Percentiles rank a stretch among this genome's conserved stretches.
Conservation (phyloP, 1,140 invertebrate species). For the Leguminivora glycinivorella region DNA sequence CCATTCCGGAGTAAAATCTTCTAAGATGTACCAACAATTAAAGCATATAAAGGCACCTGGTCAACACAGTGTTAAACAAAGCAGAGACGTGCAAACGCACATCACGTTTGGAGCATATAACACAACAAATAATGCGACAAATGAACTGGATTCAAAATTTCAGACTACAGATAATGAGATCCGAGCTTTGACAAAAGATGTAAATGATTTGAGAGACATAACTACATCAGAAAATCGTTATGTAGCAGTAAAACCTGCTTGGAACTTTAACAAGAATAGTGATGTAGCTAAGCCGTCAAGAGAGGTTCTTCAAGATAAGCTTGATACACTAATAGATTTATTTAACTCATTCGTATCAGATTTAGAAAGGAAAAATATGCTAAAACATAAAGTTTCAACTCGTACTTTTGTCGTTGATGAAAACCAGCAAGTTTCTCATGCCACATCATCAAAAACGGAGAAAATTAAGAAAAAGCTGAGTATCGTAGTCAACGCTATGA, state of each 20-base stretch:
- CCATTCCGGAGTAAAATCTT: background rate
- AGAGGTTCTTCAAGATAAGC: conserved; percentile 40
- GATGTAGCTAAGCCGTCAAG: conserved; percentile 7
- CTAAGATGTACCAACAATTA: background rate
- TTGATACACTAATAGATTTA: conserved; percentile 46
- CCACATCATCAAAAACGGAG: background rate
- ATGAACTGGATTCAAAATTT: background rate
- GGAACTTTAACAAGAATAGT: conserved; percentile 34
- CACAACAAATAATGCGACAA: background rate
- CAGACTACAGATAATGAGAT: background rate
- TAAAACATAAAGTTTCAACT: background rate
- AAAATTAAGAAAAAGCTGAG: background rate
- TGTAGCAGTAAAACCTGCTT: conserved; percentile 33
- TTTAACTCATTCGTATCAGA: background rate
- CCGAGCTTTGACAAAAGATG: background rate
- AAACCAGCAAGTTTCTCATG: background rate
- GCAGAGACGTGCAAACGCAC: background rate
- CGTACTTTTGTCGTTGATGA: background rate
- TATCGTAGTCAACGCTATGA: conserved; percentile 4
- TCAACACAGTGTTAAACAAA: background rate
- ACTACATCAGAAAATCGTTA: background rate
- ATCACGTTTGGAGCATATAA: background rate
- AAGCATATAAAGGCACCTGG: background rate
- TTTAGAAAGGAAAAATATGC: background rate
- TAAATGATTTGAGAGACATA: background rate